Percentiles rank a stretch among this genome's conserved stretches.
These are phyloP conservation scores for Punctoribates punctum DNA, from an alignment of 2,888 invertebrate species.

Conservation along the genomic window DNA sequence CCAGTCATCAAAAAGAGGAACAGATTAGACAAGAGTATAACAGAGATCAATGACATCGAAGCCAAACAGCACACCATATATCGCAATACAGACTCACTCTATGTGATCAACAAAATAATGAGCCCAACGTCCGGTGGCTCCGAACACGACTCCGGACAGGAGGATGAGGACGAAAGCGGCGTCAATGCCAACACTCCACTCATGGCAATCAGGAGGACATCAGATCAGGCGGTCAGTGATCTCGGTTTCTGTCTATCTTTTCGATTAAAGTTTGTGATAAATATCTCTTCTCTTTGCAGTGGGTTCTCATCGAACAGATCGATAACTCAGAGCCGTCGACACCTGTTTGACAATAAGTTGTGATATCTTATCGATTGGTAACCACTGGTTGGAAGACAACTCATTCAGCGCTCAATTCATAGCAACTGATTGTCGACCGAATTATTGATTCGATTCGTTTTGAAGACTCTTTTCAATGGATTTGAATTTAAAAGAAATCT, in stretches of 20 bases:
- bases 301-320: constrained; percentile 34
- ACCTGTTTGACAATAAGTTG: constrained; percentile 11
- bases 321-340: constrained; percentile 34
- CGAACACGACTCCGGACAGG: constrained; percentile 32
- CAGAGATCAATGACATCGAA: constrained; percentile 14
- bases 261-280: not conserved
- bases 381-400: not conserved
- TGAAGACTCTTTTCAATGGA: no score
- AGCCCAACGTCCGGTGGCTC: constrained; percentile 12
- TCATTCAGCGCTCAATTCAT: not conserved
- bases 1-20: constrained; percentile 22
- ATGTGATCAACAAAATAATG: constrained; percentile 19
- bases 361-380: not conserved
- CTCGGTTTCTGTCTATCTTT: not conserved
- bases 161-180: constrained; percentile 13
- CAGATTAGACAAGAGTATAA: not conserved
- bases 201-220: not conserved
- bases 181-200: constrained; percentile 4
- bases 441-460: no score
- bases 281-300: not conserved
- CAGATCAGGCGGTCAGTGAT: constrained; percentile 24
- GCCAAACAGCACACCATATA: not conserved
- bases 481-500: no score
- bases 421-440: not conserved
- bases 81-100: not conserved